Conservation (phyloP, 2,888 invertebrate genomes). For the Drosophila subquinaria region DNA sequence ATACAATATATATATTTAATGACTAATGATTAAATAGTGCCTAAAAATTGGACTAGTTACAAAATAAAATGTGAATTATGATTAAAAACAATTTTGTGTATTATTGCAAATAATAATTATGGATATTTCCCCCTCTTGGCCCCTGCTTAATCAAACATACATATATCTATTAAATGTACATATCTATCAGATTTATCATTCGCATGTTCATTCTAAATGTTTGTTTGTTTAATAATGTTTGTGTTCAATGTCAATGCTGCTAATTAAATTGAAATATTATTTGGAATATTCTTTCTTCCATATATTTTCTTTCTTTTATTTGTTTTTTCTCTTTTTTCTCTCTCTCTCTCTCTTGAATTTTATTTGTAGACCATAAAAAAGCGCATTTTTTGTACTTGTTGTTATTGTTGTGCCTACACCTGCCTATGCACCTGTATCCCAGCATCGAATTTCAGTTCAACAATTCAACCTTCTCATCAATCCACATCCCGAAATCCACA, state of each 20-base stretch:
- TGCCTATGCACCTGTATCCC: slow-evolving; percentile 44
- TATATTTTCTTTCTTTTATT: slow-evolving; percentile 48
- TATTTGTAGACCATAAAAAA: slow-evolving; percentile 84
- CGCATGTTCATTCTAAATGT: slow-evolving; percentile 31
- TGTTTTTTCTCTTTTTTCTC: slow-evolving; percentile 29
- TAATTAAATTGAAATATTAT: slow-evolving; percentile 35
- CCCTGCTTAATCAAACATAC: slow-evolving; percentile 37
- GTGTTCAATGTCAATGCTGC: slow-evolving; percentile 40
- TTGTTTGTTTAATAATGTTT: slow-evolving; percentile 38
- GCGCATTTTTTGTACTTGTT: slow-evolving; percentile 70
- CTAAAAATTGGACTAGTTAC: slow-evolving; percentile 50
- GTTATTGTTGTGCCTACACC: slow-evolving; percentile 66
- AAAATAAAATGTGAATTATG: slow-evolving; percentile 68
- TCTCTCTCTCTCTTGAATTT: slow-evolving; percentile 50
- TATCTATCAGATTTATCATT: slow-evolving; percentile 35
- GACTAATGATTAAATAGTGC: slow-evolving; percentile 50
- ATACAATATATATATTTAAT: slow-evolving; percentile 42
- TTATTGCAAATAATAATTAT: slow-evolving; percentile 45
- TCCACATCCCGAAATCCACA: slow-evolving; percentile 33
- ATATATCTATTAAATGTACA: background rate
- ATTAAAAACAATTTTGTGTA: slow-evolving; percentile 63
- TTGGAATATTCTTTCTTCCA: slow-evolving; percentile 37
- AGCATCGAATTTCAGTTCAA: slow-evolving; percentile 50
- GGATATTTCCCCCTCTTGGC: background rate
- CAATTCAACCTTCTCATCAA: slow-evolving; percentile 38